phyloP scores from a whole-genome alignment of 2,888 invertebrate species.

The Ochropacha duplaris region DNA sequence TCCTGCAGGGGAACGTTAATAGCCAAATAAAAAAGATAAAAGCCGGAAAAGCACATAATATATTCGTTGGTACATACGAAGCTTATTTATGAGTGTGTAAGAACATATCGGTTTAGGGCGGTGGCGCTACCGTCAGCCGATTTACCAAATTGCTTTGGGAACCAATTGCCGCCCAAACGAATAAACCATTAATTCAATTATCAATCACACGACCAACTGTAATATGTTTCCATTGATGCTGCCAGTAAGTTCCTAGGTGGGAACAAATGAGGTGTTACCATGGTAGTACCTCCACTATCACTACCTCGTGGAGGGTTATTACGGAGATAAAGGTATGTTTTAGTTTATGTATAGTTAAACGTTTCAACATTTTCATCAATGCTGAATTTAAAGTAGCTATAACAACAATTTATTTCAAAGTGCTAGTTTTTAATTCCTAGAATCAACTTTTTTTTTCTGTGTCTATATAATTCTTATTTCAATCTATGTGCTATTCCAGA shows the following conservation, averaged over 20 bases:
- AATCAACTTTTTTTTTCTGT: too few relatives aligned
- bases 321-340: too few relatives aligned
- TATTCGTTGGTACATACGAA: constrained; percentile 3
- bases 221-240: constrained; percentile 31
- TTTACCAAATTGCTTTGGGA: constrained; percentile 47
- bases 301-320: neutral
- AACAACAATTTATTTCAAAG: too few relatives aligned
- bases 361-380: neutral
- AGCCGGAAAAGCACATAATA: constrained; percentile 19
- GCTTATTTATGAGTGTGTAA: constrained; percentile 44
- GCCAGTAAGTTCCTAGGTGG: constrained; percentile 6
- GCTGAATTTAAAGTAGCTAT: neutral
- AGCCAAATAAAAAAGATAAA: neutral
- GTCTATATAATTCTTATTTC: too few relatives aligned
- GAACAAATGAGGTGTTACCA: neutral
- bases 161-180: constrained; percentile 37
- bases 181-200: constrained; percentile 53
- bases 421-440: too few relatives aligned
- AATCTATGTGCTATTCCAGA: too few relatives aligned
- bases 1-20: neutral
- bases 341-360: neutral
- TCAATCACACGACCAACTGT: constrained; percentile 39
- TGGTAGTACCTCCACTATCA: too few relatives aligned
- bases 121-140: constrained; percentile 30
- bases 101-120: constrained; percentile 36